Evolutionary conservation across 53 echinoderm and acorn worm species (phyloP), one percentile per base, ranked within the genome.

Genomic region (Paracentrotus lividus): DNA sequence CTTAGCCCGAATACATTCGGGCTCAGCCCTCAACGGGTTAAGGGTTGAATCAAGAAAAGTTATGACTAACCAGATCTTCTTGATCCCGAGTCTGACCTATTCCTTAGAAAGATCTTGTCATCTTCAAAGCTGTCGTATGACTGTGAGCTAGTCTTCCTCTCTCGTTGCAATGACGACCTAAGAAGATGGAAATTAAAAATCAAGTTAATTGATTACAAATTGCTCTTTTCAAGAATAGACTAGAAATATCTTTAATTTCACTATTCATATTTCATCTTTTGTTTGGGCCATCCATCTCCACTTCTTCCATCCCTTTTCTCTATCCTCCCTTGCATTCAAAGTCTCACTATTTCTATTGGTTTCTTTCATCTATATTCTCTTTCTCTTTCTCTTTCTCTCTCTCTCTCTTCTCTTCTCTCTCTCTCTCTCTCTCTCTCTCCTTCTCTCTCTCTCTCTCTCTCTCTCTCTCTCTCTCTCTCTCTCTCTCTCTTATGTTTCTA

Each of bases 91-190:
- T 92, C 92, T 0, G 92, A 56, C 53, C 92, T 92, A 27, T 40
- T 40, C 0, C 81, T 36, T 0, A 43, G 77, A 36, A 59, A 92
- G 7, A 75, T 53, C 92, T 92, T 90, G 26, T 98, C 98, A 23
- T 98, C 98, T 51, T 98, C 98, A 52, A 92, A 88, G 85, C 96
- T 98, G 85, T 98, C 98, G 56, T 95, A 93, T 0, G 98, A 98
- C 65, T 96, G 98, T 0, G 95, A 92, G 93, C 98, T 98, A n/a
- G 95, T 94, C 88, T 98, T 96, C 40, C 98, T 95, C 85, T 94
- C 93, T 31, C 95, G 92, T n/a, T 95, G 90, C 57, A 88, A 88
- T 49, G 84, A n/a, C 1, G 21, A 24, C 16, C 92, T 92, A 59
- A 5, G 58, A 23, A 38, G 76, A 21, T 13, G 44, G 45, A 89